phyloP scores from a whole-genome alignment of 2,113 vertebrate species.

The Corydoras sp. region DNA sequence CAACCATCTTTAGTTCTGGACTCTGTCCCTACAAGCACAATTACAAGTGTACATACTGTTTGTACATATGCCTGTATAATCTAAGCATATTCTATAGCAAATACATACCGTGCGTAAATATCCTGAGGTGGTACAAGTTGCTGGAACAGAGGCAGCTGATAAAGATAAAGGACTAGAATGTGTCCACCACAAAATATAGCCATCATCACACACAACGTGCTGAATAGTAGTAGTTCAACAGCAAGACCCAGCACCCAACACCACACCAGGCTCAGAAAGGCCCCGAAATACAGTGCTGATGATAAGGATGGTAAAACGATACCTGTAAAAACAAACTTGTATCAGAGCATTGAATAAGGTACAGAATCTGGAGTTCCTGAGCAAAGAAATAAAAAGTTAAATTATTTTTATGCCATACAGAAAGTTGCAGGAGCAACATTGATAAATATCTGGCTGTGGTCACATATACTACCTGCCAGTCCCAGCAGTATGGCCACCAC shows the following conservation, averaged over 20 bases:
- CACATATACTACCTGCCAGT: conserved; percentile 63
- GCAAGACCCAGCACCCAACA: conserved; percentile 69
- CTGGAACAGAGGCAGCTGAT: conserved; percentile 71
- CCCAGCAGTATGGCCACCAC: conserved; percentile 70
- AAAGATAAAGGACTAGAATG: conserved; percentile 67
- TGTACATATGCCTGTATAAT: no score
- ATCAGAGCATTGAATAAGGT: no score
- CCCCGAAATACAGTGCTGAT: conserved; percentile 68
- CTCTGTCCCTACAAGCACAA: no score
- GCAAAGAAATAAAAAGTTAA: no score
- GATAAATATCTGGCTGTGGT: background rate
- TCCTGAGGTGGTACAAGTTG: conserved; percentile 63
- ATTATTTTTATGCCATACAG: no score
- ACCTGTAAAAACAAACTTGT: conserved; percentile 51
- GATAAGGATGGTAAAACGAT: conserved; percentile 69
- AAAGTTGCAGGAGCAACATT: no score
- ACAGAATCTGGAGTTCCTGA: no score
- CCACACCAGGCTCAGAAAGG: conserved; percentile 70
- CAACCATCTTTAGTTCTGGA: no score
- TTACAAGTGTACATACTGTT: no score
- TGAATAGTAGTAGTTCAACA: conserved; percentile 63
- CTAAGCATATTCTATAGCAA: no score
- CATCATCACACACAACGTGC: conserved; percentile 70
- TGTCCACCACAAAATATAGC: conserved; percentile 70
- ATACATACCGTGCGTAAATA: conserved; percentile 64